phyloP scores from a whole-genome alignment of 2,888 invertebrate species.

The Euzophera pinguis region DNA sequence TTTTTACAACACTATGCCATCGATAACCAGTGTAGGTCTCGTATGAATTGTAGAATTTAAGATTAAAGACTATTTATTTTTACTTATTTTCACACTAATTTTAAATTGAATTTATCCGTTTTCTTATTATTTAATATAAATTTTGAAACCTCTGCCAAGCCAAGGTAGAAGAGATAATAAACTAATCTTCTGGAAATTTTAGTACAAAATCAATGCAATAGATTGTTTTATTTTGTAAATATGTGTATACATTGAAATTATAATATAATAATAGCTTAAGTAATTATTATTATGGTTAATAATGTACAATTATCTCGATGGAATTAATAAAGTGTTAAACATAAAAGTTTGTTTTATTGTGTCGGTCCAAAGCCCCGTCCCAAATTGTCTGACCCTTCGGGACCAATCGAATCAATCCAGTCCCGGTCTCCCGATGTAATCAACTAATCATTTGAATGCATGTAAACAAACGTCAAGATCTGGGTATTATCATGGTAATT shows the following conservation, averaged over 20 bases:
- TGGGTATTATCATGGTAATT: too few species aligned
- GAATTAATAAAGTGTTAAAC: slow-evolving; percentile 54
- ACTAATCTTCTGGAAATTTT: slow-evolving; percentile 9
- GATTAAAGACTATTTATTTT: slow-evolving; percentile 44
- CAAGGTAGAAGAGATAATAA: slow-evolving; percentile 1
- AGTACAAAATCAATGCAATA: slow-evolving; percentile 46
- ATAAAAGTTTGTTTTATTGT: slow-evolving; percentile 24
- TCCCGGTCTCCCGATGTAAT: too few species aligned
- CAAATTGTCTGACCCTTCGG: too few species aligned
- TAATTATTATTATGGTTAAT: slow-evolving; percentile 28
- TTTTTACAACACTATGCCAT: slow-evolving; percentile 45
- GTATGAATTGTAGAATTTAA: slow-evolving; percentile 20
- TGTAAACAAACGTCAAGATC: too few species aligned
- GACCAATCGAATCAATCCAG: too few species aligned
- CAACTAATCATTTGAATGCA: too few species aligned
- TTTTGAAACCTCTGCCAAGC: slow-evolving; percentile 19
- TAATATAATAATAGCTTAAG: slow-evolving; percentile 43
- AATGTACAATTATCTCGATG: slow-evolving; percentile 37
- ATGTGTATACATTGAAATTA: slow-evolving; percentile 71
- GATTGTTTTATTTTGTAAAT: slow-evolving; percentile 64
- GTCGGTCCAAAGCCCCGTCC: neutral
- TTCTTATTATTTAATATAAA: slow-evolving; percentile 27
- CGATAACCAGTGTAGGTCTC: slow-evolving; percentile 45
- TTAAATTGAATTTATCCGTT: slow-evolving; percentile 22
- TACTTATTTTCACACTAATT: slow-evolving; percentile 27